Percentiles rank a stretch among this genome's conserved stretches.
Conservation (phyloP, 2,797 vertebrate genomes). For the Netta rufina region DNA sequence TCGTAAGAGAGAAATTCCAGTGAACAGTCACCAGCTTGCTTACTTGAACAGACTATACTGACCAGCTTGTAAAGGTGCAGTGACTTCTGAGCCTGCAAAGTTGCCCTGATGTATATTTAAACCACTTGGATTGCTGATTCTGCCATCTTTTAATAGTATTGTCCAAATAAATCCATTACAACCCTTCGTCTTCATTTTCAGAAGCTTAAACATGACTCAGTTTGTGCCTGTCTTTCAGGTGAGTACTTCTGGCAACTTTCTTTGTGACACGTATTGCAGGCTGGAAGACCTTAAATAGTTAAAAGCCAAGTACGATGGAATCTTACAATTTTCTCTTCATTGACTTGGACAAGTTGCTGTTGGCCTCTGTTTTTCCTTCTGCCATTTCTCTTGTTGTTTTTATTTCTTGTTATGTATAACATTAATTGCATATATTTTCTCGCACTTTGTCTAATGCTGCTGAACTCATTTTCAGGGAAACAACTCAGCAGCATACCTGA, state of each 20-base stretch:
- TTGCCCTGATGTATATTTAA: background rate
- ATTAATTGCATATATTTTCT: background rate
- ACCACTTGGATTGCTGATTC: background rate
- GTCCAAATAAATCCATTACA: background rate
- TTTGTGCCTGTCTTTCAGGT: background rate
- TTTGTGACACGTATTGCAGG: background rate
- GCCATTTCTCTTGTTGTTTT: background rate
- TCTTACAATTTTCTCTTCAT: background rate
- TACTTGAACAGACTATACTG: background rate
- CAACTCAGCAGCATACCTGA: background rate
- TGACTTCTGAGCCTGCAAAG: background rate
- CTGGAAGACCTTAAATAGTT: background rate
- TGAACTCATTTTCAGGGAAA: background rate
- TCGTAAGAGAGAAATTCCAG: rapidly evolving
- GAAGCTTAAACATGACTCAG: background rate
- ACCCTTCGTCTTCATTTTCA: background rate
- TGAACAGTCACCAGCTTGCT: background rate
- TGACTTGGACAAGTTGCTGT: background rate
- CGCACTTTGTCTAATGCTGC: background rate
- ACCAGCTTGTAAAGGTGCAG: background rate
- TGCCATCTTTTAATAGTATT: background rate
- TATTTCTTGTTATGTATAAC: background rate
- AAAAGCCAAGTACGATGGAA: background rate
- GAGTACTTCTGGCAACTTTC: background rate
- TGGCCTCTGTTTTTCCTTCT: background rate